These are phyloP conservation scores for Montifringilla adamsi DNA, from an alignment of 2,113 vertebrate species.

Conservation along the genomic window DNA sequence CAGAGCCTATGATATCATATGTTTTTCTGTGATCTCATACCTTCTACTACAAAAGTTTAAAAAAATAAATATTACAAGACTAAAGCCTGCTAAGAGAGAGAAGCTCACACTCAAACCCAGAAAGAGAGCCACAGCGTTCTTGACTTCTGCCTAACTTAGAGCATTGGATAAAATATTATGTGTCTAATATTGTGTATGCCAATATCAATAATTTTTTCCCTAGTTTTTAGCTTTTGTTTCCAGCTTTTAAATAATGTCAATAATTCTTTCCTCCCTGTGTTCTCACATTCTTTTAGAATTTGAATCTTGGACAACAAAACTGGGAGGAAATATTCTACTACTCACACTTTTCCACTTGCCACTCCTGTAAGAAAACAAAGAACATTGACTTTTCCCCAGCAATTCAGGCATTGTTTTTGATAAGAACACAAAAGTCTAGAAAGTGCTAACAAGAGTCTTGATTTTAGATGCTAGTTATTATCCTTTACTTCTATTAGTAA, in stretches of 20 bases:
- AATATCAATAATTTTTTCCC: background rate
- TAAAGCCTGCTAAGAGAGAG: background rate
- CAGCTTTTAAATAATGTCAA: background rate
- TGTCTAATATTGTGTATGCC: background rate
- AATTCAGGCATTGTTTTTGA: constrained; percentile 28
- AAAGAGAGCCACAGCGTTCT: background rate
- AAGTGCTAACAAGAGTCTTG: constrained; percentile 17
- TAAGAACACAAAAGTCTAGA: background rate
- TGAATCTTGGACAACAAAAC: background rate
- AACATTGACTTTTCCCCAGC: background rate
- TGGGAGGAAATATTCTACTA: background rate
- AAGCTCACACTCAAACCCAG: background rate
- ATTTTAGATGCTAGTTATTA: background rate
- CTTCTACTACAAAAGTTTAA: background rate
- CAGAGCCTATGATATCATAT: background rate
- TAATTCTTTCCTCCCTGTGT: background rate
- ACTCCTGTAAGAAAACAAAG: background rate
- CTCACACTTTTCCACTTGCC: background rate
- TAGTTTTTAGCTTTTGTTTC: background rate
- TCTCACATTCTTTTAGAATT: background rate
- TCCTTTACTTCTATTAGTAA: background rate
- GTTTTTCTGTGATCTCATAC: background rate
- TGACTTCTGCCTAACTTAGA: background rate
- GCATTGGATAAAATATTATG: background rate
- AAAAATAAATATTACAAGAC: background rate